Conservation (phyloP, 2,113 vertebrate genomes). For the Oenanthe oenanthe region DNA sequence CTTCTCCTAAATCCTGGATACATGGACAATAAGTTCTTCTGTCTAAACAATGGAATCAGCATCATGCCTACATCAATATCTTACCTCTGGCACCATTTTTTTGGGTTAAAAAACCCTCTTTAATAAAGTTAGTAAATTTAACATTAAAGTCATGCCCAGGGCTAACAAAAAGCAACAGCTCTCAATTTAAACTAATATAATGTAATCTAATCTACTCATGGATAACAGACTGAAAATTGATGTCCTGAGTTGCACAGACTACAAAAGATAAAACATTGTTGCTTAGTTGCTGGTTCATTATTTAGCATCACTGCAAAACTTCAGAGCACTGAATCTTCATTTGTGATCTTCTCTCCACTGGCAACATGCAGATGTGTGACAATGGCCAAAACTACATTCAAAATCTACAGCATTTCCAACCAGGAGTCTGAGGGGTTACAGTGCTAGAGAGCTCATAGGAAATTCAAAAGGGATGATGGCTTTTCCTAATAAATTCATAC, state of each 20-base stretch:
- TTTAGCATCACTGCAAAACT: neutral
- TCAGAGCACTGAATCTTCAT: neutral
- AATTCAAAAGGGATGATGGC: neutral
- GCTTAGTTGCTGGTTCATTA: slow-evolving; percentile 4
- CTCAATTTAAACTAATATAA: neutral
- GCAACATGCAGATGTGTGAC: neutral
- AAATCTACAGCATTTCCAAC: neutral
- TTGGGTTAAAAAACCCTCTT: rapidly evolving
- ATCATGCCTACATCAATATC: neutral
- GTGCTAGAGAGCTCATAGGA: rapidly evolving
- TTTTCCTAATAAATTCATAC: neutral
- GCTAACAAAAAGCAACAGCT: neutral
- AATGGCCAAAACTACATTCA: neutral
- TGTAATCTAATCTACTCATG: neutral
- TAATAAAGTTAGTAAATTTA: neutral
- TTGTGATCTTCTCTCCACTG: neutral
- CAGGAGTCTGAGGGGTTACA: neutral
- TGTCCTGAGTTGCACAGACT: neutral
- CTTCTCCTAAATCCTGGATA: neutral
- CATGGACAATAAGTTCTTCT: neutral
- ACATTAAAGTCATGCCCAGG: neutral
- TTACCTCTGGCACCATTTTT: neutral
- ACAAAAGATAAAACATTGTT: neutral
- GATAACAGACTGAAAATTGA: slow-evolving; percentile 15
- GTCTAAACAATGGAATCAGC: neutral